phyloP scores from a whole-genome alignment of 1,140 invertebrate genomes.

The Hypothenemus hampei region DNA sequence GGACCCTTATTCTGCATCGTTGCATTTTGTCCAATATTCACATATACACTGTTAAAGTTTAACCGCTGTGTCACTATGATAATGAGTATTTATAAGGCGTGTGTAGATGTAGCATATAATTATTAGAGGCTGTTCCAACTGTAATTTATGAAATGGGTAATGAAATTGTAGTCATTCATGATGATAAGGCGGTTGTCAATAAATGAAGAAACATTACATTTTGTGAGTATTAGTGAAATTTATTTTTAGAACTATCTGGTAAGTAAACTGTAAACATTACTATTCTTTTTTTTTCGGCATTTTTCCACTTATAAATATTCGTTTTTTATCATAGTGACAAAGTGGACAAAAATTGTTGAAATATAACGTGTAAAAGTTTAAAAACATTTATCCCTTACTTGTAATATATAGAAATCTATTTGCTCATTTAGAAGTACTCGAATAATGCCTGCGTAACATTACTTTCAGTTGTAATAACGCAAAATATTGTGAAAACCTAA shows the following conservation, averaged over 20 bases:
- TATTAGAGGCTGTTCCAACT: too few relatives aligned
- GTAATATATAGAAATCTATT: constrained; percentile 19
- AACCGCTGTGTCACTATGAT: constrained; percentile 28
- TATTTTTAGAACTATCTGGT: not conserved
- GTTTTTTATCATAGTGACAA: constrained; percentile 18
- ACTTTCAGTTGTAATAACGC: constrained; percentile 32
- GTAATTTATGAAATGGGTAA: too few relatives aligned
- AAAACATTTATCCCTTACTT: constrained; percentile 12
- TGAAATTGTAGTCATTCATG: too few relatives aligned
- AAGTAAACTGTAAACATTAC: constrained; percentile 1
- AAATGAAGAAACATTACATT: not conserved
- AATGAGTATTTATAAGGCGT: constrained; percentile 29
- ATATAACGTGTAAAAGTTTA: too few relatives aligned
- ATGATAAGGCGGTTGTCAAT: too few relatives aligned
- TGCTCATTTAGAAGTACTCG: constrained; percentile 30
- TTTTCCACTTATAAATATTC: constrained; percentile 21
- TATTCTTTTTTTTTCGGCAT: not conserved
- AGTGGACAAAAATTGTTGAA: not conserved
- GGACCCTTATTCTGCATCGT: constrained; percentile 45
- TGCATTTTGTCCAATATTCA: constrained; percentile 43
- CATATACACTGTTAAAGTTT: constrained; percentile 30
- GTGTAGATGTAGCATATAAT: too few relatives aligned
- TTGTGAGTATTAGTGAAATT: not conserved
- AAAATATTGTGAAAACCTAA: constrained; percentile 7
- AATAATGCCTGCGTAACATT: constrained; percentile 34